Conservation (phyloP, 2,888 invertebrate species). For the Leptogaster cylindrica region DNA sequence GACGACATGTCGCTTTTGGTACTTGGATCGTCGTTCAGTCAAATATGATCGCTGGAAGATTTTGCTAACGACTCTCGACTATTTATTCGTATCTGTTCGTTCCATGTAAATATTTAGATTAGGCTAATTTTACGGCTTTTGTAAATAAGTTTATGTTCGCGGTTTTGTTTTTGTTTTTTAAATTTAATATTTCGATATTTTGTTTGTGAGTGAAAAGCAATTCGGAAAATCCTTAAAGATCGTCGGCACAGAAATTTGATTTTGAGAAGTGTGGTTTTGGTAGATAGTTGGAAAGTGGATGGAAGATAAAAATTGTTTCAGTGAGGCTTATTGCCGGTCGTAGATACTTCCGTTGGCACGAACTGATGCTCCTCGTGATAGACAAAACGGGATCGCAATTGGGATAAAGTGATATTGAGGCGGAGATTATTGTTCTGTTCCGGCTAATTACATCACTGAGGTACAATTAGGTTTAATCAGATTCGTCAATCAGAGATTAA, state of each 20-base stretch:
- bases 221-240: no score
- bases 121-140: constrained; percentile 24
- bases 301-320: background rate
- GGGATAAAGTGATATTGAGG: constrained; percentile 22
- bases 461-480: constrained; percentile 14
- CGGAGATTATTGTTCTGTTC: constrained; percentile 1
- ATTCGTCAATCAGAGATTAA: constrained; percentile 13
- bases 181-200: no score
- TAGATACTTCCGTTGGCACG: no score
- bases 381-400: constrained; percentile 2
- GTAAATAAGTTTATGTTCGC: constrained; percentile 22
- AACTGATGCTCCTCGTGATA: background rate
- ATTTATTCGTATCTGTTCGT: constrained; percentile 1
- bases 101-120: constrained; percentile 29
- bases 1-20: constrained; percentile 39
- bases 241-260: background rate
- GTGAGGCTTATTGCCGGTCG: no score
- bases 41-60: constrained; percentile 33
- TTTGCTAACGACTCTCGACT: constrained; percentile 7
- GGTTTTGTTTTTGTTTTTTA: no score
- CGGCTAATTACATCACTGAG: constrained; percentile 3
- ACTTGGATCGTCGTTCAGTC: constrained; percentile 31
- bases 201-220: no score
- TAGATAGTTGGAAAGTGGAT: background rate
- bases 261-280: no score